phyloP scores from a whole-genome alignment of 1,140 invertebrate genomes.

The Drosophila lini region DNA sequence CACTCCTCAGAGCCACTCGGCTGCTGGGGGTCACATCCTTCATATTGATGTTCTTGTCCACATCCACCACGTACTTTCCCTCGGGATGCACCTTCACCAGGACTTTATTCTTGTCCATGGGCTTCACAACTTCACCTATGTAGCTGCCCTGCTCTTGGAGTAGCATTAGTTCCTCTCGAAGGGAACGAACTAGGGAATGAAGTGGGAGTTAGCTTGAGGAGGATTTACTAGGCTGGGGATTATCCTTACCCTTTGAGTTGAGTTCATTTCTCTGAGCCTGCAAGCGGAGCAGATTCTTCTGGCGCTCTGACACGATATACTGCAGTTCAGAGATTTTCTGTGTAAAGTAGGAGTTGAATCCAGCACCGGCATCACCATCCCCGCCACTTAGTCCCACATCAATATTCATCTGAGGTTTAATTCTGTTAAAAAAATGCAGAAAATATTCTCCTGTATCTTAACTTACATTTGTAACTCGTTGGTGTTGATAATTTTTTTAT shows the following conservation, averaged over 20 bases:
- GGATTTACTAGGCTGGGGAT: accelerated
- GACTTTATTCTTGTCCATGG: constrained; percentile 99
- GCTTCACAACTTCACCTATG: constrained; percentile 99
- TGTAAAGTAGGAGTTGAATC: constrained; percentile 96
- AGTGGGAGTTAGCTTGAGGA: neutral
- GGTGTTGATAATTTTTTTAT: neutral
- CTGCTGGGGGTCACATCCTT: constrained; percentile 99
- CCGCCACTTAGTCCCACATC: constrained; percentile 8
- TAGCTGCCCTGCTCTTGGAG: constrained; percentile 99
- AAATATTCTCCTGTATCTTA: neutral
- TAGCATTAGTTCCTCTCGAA: constrained; percentile 98
- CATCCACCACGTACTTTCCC: constrained; percentile 99
- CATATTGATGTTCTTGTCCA: constrained; percentile 99
- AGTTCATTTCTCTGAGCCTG: constrained; percentile 99
- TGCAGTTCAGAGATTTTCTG: constrained; percentile 99
- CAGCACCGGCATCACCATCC: constrained; percentile 71
- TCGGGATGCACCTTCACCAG: constrained; percentile 99
- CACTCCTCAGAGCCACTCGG: constrained; percentile 98
- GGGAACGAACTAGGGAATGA: constrained; percentile 92
- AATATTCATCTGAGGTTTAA: constrained; percentile 7
- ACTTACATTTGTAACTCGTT: neutral
- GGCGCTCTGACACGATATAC: constrained; percentile 97
- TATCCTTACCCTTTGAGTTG: constrained; percentile 97
- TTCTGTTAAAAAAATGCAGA: neutral
- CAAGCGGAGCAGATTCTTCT: constrained; percentile 97